Conservation (phyloP, 2,797 vertebrate species). For the Helicolenus hilgendorfi region DNA sequence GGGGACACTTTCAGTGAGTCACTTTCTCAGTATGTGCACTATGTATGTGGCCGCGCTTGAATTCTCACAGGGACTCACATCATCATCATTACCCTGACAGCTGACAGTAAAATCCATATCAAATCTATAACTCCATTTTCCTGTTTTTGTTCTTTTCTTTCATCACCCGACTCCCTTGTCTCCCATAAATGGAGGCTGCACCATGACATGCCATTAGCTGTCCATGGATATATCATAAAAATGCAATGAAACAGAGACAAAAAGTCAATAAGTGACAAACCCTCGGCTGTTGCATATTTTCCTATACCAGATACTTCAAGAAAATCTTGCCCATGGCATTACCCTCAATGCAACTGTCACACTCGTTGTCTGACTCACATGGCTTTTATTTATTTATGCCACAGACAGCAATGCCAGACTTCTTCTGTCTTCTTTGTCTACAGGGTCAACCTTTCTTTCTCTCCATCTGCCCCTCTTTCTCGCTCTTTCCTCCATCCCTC, state of each 20-base stretch:
- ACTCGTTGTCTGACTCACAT: slow-evolving; percentile 28
- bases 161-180: slow-evolving; percentile 71
- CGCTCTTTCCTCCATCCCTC: not conserved
- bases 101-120: slow-evolving; percentile 85
- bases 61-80: slow-evolving; percentile 69
- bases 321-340: slow-evolving; percentile 55
- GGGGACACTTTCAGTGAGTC: not conserved
- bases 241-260: slow-evolving; percentile 78
- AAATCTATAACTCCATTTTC: slow-evolving; percentile 83
- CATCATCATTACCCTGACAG: slow-evolving; percentile 82
- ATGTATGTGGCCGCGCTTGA: not conserved
- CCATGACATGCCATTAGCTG: slow-evolving; percentile 80
- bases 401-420: slow-evolving; percentile 12
- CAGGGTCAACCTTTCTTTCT: not conserved
- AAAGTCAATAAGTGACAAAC: slow-evolving; percentile 87
- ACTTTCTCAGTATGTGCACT: not conserved
- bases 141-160: slow-evolving; percentile 82
- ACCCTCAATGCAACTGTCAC: slow-evolving; percentile 51
- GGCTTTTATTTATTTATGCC: slow-evolving; percentile 56
- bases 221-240: slow-evolving; percentile 82
- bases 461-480: not conserved
- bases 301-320: slow-evolving; percentile 46
- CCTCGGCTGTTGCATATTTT: slow-evolving; percentile 52
- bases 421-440: not conserved
- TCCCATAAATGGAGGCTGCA: slow-evolving; percentile 73